Base-by-base conservation (phyloP, 2,888 invertebrate genomes). In the Drosophila niveifrons region DNA sequence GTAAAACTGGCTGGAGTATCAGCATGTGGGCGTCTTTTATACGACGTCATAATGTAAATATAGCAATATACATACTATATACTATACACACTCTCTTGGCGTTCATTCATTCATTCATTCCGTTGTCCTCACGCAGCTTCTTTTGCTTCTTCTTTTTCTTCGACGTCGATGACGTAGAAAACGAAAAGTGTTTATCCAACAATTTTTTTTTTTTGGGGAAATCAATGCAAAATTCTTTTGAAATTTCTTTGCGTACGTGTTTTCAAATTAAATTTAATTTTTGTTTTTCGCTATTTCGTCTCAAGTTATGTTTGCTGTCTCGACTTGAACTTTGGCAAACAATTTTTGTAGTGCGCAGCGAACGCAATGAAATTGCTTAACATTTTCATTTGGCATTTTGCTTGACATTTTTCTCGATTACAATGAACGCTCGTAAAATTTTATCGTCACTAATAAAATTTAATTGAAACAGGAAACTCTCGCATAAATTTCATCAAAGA, bases 401-500 rank as follows among this genome's bases (percentile, higher is more conserved):
- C 75, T 72, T 75, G 73, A 82, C 79, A 84, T 68, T 87, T 87
- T 72, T 65, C 29, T 70, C 72, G 64, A 68, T 72, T 73, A 83
- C 83, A 85, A 86, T 75, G 68, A 78, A 74, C 53, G 71, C 71
- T 89, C 85, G 80, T 86, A 78, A 86, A 86, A 87, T 89, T 89
- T 86, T 89, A 86, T 88, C 47, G 66, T 9, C 47, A 46, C 78
- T 72, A 87, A 89, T 86, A 87, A 86, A 86, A 86, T 89, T 86
- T 86, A 89, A 86, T 86, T 86, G 85, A 87, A 89, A 86, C 80
- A 88, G 84, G 85, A 86, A 89, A 89, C 85, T 75, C 77, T 75
- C 78, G 84, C 89, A 85, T 85, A 88, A 88, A 85, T 84, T 81
- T 61, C 50, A 82, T 4, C 34, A 43, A 6, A 48, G 11, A 23